Evolutionary conservation across 2,888 invertebrate species (phyloP).

Genomic region (Eledone cirrhosa): DNA sequence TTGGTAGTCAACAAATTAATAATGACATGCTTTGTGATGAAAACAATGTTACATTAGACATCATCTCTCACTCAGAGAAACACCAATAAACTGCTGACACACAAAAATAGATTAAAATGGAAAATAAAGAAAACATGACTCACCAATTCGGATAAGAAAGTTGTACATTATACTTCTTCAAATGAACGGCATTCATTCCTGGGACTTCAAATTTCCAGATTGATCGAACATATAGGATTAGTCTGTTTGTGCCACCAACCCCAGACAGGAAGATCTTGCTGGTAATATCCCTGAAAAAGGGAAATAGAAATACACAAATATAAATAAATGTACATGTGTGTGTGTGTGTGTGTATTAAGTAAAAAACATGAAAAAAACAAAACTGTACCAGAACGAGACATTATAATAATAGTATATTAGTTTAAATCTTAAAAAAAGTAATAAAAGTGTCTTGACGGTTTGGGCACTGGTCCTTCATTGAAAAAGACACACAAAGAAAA

Average conservation of each 20-base stretch:
- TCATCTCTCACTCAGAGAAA: too few relatives aligned
- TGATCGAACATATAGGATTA: constrained; percentile 47
- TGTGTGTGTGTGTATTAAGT: too few relatives aligned
- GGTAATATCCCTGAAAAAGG: constrained; percentile 47
- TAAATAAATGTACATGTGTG: too few relatives aligned
- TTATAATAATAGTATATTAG: too few relatives aligned
- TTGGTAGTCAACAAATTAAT: too few relatives aligned
- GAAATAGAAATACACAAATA: neutral
- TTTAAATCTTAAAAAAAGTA: neutral
- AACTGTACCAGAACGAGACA: neutral
- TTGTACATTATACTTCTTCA: constrained; percentile 53
- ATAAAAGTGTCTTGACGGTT: too few relatives aligned
- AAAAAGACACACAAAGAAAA: too few relatives aligned
- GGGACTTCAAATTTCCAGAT: constrained; percentile 50
- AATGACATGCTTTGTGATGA: too few relatives aligned
- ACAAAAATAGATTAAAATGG: neutral
- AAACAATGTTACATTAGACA: too few relatives aligned
- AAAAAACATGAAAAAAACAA: neutral
- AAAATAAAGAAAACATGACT: neutral
- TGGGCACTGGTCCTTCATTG: too few relatives aligned
- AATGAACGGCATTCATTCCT: constrained; percentile 39
- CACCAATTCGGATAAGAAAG: constrained; percentile 52
- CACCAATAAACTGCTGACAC: too few relatives aligned
- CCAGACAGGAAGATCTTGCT: constrained; percentile 50
- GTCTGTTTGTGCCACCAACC: constrained; percentile 48